These are phyloP conservation scores for Megalonaias nervosa DNA, from an alignment of 1,140 invertebrate species.

Conservation along the genomic window DNA sequence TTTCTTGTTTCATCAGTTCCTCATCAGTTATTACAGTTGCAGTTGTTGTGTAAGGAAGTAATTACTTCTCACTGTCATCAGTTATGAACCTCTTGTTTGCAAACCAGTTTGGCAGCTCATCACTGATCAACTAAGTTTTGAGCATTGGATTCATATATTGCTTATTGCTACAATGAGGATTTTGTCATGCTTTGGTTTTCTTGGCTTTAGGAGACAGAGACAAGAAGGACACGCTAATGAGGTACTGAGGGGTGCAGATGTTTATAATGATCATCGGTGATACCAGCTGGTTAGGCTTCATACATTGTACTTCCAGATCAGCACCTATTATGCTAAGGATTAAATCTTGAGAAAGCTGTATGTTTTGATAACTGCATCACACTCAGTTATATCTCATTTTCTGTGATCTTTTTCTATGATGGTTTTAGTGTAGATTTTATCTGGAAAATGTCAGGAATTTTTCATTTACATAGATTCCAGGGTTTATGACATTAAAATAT, in stretches of 20 bases:
- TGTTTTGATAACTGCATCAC: too few relatives aligned
- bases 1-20: constrained; percentile 1
- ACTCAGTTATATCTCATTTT: too few relatives aligned
- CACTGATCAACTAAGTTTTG: neutral
- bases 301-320: neutral
- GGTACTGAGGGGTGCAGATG: neutral
- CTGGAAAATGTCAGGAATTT: too few relatives aligned
- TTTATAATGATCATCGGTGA: neutral
- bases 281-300: neutral
- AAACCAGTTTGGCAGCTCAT: neutral
- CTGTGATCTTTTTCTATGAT: too few relatives aligned
- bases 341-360: too few relatives aligned
- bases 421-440: too few relatives aligned
- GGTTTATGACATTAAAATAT: too few relatives aligned
- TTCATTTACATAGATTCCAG: too few relatives aligned
- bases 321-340: neutral
- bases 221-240: neutral
- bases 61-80: neutral
- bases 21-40: constrained; percentile 4
- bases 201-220: neutral
- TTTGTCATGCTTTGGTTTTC: constrained; percentile 29
- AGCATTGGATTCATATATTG: neutral
- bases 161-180: constrained; percentile 9
- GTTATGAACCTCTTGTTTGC: neutral
- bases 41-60: neutral